phyloP scores from a whole-genome alignment of 2,888 invertebrate species.

The Stenodema calcarata region DNA sequence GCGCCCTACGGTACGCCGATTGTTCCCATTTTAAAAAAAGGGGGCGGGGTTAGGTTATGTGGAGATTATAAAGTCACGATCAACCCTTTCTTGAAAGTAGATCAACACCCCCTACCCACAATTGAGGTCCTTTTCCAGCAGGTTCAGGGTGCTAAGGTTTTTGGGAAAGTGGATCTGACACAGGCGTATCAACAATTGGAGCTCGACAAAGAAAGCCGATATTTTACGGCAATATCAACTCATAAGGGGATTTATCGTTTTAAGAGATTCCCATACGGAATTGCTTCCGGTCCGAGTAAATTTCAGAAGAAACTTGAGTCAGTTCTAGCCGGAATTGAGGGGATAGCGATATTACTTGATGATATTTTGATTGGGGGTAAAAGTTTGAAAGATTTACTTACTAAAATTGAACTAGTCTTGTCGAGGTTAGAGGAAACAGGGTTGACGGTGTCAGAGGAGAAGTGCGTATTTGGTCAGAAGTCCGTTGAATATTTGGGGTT shows the following conservation, averaged over 20 bases:
- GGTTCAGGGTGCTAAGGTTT: constrained; percentile 54
- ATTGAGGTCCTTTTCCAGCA: constrained; percentile 45
- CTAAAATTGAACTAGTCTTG: background rate
- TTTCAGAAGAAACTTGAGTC: constrained; percentile 58
- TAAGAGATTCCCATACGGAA: constrained; percentile 58
- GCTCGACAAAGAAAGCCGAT: constrained; percentile 59
- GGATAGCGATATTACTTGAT: constrained; percentile 39
- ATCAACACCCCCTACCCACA: constrained; percentile 51
- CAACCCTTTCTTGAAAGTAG: constrained; percentile 40
- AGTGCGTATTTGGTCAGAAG: background rate
- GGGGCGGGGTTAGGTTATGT: constrained; percentile 60
- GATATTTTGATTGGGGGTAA: constrained; percentile 57
- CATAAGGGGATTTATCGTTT: constrained; percentile 59
- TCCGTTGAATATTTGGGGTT: constrained; percentile 17
- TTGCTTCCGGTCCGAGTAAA: constrained; percentile 56
- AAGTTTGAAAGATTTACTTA: constrained; percentile 40
- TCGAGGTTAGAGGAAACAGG: background rate
- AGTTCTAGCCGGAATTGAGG: constrained; percentile 58
- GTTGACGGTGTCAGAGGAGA: background rate
- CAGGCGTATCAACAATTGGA: constrained; percentile 53
- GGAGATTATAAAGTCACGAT: constrained; percentile 37
- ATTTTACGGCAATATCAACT: constrained; percentile 59
- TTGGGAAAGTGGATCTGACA: constrained; percentile 48
- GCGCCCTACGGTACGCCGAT: constrained; percentile 60
- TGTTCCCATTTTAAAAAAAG: constrained; percentile 60